A percentile compares a stretch with the other conserved stretches of the same genome.
Evolutionary conservation across 2,888 invertebrate genomes (phyloP).

Genomic region (Microctonus brassicae): DNA sequence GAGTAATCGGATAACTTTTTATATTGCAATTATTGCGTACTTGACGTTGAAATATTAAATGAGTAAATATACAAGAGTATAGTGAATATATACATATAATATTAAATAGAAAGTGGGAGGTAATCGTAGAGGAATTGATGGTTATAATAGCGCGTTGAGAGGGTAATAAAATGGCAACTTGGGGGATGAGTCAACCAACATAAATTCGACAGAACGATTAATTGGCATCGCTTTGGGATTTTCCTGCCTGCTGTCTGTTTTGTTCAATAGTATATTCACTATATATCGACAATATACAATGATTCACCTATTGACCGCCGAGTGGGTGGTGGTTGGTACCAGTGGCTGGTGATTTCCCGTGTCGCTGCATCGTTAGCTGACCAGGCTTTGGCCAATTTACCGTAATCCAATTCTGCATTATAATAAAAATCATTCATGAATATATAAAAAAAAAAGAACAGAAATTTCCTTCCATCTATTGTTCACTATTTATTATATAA

Average conservation of each 20-base stretch:
- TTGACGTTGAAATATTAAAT: neutral
- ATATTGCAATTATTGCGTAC: neutral
- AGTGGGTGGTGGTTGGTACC: neutral
- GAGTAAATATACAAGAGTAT: neutral
- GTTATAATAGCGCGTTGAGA: constrained; percentile 49
- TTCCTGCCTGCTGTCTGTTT: neutral
- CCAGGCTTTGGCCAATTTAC: constrained; percentile 57
- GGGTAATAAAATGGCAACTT: constrained; percentile 56
- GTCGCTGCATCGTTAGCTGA: constrained; percentile 33
- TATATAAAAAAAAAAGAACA: neutral
- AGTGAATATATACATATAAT: neutral
- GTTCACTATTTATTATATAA: neutral
- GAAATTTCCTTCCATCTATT: neutral
- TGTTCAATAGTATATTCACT: neutral
- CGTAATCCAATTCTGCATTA: constrained; percentile 52
- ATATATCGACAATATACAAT: constrained; percentile 2
- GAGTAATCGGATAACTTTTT: neutral
- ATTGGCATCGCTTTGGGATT: constrained; percentile 47
- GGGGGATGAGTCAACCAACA: constrained; percentile 31
- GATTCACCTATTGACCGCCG: neutral
- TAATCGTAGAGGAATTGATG: constrained; percentile 51
- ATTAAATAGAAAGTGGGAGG: neutral
- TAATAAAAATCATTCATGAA: neutral
- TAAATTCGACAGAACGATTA: constrained; percentile 59
- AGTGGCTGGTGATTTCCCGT: constrained; percentile 16